phyloP scores from a whole-genome alignment of 2,888 invertebrate genomes.

The Vandiemenella viatica region DNA sequence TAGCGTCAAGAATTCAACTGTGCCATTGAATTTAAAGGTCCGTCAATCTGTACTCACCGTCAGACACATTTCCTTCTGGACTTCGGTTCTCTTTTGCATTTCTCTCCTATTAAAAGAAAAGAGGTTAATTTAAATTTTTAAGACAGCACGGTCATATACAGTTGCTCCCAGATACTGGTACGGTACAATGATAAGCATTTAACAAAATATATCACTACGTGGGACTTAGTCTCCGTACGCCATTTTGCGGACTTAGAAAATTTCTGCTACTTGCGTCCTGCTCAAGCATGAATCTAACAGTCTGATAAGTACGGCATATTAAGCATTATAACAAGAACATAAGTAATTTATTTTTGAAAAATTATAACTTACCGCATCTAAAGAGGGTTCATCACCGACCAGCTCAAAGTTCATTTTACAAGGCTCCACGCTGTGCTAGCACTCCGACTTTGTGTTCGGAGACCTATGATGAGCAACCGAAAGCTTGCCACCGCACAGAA shows the following conservation, averaged over 20 bases:
- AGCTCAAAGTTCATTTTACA: conserved; percentile 50
- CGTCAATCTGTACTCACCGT: conserved; percentile 24
- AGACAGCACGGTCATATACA: background rate
- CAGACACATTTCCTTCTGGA: conserved; percentile 27
- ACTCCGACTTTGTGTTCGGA: too few relatives aligned
- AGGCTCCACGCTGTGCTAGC: too few relatives aligned
- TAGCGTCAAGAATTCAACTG: too few relatives aligned
- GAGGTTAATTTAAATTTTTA: conserved; percentile 8
- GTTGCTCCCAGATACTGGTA: too few relatives aligned
- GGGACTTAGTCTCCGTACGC: conserved; percentile 63
- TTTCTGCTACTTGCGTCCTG: conserved; percentile 31
- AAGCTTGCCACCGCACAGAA: conserved; percentile 7
- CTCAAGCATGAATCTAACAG: background rate
- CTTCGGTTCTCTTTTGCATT: conserved; percentile 28
- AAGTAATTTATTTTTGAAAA: conserved; percentile 21
- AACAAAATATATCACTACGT: conserved; percentile 18
- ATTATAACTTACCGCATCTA: conserved; percentile 41
- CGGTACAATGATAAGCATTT: too few relatives aligned
- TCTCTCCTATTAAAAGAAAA: conserved; percentile 25
- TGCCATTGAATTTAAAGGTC: background rate
- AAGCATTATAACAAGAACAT: background rate
- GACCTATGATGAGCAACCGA: too few relatives aligned
- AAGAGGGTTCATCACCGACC: conserved; percentile 40
- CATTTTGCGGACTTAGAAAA: conserved; percentile 75
- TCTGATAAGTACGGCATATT: background rate